A percentile compares a stretch with the other conserved stretches of the same genome.
Evolutionary conservation across 1,140 invertebrate genomes (phyloP).

Genomic region (Lasioglossum albipes): DNA sequence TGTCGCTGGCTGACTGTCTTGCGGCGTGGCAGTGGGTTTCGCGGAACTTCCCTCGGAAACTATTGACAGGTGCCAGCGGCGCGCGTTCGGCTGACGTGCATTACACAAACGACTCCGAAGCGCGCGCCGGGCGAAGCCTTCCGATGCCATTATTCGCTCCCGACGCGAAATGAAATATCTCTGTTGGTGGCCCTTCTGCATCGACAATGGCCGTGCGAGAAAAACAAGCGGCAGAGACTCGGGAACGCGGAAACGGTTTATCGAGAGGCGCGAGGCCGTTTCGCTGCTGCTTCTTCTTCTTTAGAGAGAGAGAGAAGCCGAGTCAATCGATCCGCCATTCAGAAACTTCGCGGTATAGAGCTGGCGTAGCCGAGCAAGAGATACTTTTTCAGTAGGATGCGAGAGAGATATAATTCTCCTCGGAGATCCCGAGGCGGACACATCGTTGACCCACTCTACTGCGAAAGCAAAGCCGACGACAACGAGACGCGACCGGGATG

Average conservation of each 20-base stretch:
- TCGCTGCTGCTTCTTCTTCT: background rate
- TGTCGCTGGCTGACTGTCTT: conserved; percentile 20
- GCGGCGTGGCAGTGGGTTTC: conserved; percentile 22
- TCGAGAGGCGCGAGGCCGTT: background rate
- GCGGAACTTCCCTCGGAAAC: conserved; percentile 52
- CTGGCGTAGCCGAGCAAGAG: too few species aligned
- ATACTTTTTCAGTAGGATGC: too few species aligned
- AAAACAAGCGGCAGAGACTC: background rate
- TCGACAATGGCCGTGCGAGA: background rate
- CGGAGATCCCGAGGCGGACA: background rate
- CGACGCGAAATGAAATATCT: conserved; percentile 38
- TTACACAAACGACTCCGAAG: conserved; percentile 51
- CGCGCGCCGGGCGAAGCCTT: conserved; percentile 20
- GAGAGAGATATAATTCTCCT: too few species aligned
- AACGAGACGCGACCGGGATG: background rate
- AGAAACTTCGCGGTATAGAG: too few species aligned
- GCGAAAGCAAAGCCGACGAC: background rate
- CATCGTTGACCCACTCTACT: background rate
- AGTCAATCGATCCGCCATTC: too few species aligned
- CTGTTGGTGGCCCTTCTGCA: conserved; percentile 6
- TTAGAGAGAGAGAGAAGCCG: too few species aligned
- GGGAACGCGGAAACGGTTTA: background rate
- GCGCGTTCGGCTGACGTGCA: conserved; percentile 29
- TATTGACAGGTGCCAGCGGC: conserved; percentile 61
- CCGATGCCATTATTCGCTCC: conserved; percentile 37